Evolutionary conservation across 2,113 vertebrate species (phyloP).

Genomic region (Theropithecus gelada): DNA sequence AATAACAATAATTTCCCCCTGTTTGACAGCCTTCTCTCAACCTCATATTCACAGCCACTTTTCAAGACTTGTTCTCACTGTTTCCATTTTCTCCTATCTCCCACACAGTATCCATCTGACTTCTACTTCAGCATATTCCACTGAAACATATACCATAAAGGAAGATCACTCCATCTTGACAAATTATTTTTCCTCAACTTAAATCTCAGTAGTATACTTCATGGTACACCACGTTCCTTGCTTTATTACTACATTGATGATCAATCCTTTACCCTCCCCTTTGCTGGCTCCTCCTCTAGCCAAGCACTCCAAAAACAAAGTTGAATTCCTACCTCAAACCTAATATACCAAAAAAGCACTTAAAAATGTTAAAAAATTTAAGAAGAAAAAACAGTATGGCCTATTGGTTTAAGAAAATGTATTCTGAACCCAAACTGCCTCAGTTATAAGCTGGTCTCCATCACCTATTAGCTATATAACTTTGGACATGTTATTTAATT

Average conservation of each 20-base stretch:
- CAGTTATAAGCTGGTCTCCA: background rate
- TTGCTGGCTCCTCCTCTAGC: background rate
- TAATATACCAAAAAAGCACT: background rate
- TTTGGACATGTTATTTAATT: background rate
- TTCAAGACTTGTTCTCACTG: background rate
- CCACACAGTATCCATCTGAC: background rate
- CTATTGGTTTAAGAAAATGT: background rate
- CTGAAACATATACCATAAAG: background rate
- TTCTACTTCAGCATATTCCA: background rate
- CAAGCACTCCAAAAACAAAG: background rate
- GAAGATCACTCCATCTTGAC: background rate
- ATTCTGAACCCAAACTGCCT: background rate
- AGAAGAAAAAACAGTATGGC: background rate
- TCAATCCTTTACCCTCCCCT: background rate
- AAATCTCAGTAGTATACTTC: background rate
- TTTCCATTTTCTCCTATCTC: background rate
- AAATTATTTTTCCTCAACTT: slow-evolving; percentile 20
- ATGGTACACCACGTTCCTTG: background rate
- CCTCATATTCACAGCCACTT: background rate
- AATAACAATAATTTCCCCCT: background rate
- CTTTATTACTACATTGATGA: background rate
- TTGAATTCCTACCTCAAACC: background rate
- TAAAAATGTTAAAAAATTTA: background rate
- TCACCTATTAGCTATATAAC: background rate
- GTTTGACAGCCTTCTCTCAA: background rate